Percentiles rank a stretch among this genome's conserved stretches.
Conservation (phyloP, 1,140 invertebrate species). For the Bombus impatiens region DNA sequence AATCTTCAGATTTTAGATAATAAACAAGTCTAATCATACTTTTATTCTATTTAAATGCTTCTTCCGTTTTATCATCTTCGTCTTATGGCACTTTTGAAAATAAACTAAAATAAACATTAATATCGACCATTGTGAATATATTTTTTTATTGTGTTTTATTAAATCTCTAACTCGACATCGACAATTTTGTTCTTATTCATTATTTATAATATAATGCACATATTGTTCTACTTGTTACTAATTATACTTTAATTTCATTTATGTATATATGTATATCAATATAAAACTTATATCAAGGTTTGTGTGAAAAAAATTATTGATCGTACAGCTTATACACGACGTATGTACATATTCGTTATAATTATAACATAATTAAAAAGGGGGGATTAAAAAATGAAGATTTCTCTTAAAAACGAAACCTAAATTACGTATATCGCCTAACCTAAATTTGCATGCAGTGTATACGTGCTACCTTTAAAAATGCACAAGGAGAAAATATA, state of each 20-base stretch:
- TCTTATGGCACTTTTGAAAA: not conserved
- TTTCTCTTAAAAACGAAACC: not conserved
- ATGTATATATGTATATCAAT: not conserved
- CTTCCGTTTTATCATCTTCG: not conserved
- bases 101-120: not conserved
- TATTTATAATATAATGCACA: constrained; percentile 18
- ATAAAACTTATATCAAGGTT: not conserved
- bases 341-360: constrained; percentile 9
- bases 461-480: not conserved
- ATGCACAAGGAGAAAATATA: not conserved
- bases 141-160: constrained; percentile 1
- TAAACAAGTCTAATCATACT: constrained; percentile 44
- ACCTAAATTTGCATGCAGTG: constrained; percentile 6
- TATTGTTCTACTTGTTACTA: constrained; percentile 12
- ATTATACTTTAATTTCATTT: constrained; percentile 7
- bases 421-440: constrained; percentile 11
- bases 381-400: constrained; percentile 2
- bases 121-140: not conserved
- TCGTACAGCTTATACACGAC: constrained; percentile 23
- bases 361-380: constrained; percentile 10
- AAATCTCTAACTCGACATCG: constrained; percentile 17
- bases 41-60: not conserved
- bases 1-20: constrained; percentile 63
- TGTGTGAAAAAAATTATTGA: constrained; percentile 11
- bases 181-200: not conserved